Percentiles rank a stretch among this genome's conserved stretches.
These are phyloP conservation scores for Miltochrista miniata DNA, from an alignment of 2,888 invertebrate species.

Conservation along the genomic window DNA sequence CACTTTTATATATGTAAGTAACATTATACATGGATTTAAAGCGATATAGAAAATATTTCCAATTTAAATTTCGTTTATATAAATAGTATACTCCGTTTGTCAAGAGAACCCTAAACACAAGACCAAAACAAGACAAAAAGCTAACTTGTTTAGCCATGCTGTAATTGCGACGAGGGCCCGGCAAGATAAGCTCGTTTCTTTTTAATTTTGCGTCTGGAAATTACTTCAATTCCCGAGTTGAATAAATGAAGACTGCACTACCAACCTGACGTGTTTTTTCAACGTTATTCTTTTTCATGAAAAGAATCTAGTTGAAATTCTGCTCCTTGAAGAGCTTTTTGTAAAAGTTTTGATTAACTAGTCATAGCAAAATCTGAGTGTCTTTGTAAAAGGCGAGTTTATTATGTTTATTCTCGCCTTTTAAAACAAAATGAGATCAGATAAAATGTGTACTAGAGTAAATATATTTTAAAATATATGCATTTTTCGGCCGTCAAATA, in stretches of 20 bases:
- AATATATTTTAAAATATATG: too few relatives aligned
- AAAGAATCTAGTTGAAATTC: conserved; percentile 40
- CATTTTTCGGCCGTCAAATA: too few relatives aligned
- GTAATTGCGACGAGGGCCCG: conserved; percentile 63
- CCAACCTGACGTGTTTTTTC: conserved; percentile 39
- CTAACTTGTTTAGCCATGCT: conserved; percentile 55
- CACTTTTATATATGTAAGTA: too few relatives aligned
- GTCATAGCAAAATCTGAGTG: neutral
- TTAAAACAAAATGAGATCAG: too few relatives aligned
- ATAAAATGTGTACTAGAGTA: too few relatives aligned
- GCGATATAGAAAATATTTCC: too few relatives aligned
- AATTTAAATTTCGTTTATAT: too few relatives aligned
- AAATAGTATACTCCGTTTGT: too few relatives aligned
- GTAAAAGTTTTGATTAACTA: conserved; percentile 51
- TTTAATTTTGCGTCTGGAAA: conserved; percentile 74
- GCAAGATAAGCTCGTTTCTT: conserved; percentile 71
- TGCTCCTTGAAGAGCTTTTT: conserved; percentile 36
- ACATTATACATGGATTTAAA: too few relatives aligned
- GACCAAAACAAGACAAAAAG: conserved; percentile 18
- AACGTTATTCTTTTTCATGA: too few relatives aligned
- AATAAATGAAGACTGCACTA: conserved; percentile 67
- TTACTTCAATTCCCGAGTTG: conserved; percentile 69
- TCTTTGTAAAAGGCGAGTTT: too few relatives aligned
- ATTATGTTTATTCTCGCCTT: too few relatives aligned
- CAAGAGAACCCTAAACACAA: conserved; percentile 15